Evolutionary conservation across 2,113 vertebrate genomes (phyloP).

Genomic region (Entelurus aequoreus): DNA sequence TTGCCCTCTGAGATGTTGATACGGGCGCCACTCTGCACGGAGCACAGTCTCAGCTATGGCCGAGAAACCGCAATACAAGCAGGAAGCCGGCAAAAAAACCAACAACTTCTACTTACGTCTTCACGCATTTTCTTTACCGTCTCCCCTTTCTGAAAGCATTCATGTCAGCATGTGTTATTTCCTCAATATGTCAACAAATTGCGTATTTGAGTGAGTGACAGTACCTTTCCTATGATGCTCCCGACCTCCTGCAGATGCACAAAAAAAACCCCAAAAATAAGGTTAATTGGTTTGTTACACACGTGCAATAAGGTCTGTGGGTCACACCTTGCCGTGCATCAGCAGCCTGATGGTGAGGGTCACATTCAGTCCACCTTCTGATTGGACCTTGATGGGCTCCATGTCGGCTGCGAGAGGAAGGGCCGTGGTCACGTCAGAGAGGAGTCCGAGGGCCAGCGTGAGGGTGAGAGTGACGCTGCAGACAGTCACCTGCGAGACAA

Average conservation of each 20-base stretch:
- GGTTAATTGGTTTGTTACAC: not conserved
- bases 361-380: slow-evolving; percentile 95
- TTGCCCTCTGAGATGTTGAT: slow-evolving; percentile 99
- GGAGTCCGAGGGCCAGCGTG: slow-evolving; percentile 57
- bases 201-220: slow-evolving; percentile 17
- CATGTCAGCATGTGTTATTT: not conserved
- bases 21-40: slow-evolving; percentile 84
- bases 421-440: slow-evolving; percentile 48
- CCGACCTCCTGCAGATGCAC: slow-evolving; percentile 85
- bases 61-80: not conserved
- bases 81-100: not conserved
- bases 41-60: not conserved
- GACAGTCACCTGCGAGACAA: slow-evolving; percentile 67
- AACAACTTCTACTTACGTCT: slow-evolving; percentile 72
- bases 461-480: slow-evolving; percentile 70
- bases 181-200: not conserved
- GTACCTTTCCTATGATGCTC: slow-evolving; percentile 98
- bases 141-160: slow-evolving; percentile 88
- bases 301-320: not conserved
- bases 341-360: slow-evolving; percentile 96
- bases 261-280: not conserved
- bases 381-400: slow-evolving; percentile 94
- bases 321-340: slow-evolving; percentile 94
- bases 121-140: slow-evolving; percentile 99
- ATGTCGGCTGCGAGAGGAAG: slow-evolving; percentile 74